Evolutionary conservation across 2,797 vertebrate species (phyloP).

Genomic region (Falco biarmicus): DNA sequence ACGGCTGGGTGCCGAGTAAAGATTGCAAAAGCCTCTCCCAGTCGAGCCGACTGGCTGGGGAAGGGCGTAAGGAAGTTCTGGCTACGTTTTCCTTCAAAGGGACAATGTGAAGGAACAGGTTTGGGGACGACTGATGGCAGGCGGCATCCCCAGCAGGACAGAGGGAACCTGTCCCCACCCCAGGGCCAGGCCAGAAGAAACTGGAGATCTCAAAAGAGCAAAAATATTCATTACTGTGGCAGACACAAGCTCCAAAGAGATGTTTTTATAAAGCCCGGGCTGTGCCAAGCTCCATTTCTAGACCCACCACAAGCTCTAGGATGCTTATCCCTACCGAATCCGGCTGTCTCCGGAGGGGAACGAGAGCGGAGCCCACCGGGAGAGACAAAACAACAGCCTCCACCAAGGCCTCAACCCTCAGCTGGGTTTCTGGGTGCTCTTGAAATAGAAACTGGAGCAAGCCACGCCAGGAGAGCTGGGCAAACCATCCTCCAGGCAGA

Average conservation of each 20-base stretch:
- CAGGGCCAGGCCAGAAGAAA: background rate
- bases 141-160: background rate
- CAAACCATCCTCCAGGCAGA: background rate
- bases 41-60: background rate
- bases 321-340: background rate
- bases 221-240: fast-evolving
- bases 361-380: fast-evolving
- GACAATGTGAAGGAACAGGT: background rate
- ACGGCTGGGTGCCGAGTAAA: fast-evolving
- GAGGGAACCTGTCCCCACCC: background rate
- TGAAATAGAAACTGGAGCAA: background rate
- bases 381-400: background rate
- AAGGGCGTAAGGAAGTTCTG: background rate
- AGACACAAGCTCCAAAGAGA: background rate
- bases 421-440: background rate
- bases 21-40: background rate
- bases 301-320: background rate
- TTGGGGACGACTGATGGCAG: background rate
- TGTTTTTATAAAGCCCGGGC: background rate
- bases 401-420: background rate
- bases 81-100: background rate
- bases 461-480: background rate
- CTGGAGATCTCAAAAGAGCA: background rate
- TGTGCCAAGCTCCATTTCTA: background rate
- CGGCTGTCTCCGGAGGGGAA: background rate